These are phyloP conservation scores for Chymomyza costata DNA, from an alignment of 1,140 invertebrate species.

Conservation along the genomic window DNA sequence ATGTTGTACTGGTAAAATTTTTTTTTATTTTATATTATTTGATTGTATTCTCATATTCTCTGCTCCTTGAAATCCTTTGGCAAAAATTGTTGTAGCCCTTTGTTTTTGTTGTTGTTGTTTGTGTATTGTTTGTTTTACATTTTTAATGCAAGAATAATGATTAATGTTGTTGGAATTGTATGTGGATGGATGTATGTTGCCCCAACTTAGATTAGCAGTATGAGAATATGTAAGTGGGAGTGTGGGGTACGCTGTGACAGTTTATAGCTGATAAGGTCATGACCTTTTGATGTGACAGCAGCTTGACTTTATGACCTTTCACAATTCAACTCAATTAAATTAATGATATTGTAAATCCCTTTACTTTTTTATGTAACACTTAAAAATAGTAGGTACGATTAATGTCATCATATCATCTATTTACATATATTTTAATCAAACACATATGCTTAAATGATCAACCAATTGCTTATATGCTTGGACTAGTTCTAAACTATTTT, in stretches of 20 bases:
- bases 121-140: slow-evolving; percentile 61
- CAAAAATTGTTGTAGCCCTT: neutral
- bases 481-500: too few species aligned
- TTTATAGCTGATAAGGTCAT: slow-evolving; percentile 8
- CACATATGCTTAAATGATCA: too few species aligned
- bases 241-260: neutral
- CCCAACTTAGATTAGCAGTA: slow-evolving; percentile 23
- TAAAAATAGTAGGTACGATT: too few species aligned
- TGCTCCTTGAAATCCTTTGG: neutral
- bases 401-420: too few species aligned
- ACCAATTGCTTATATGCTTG: too few species aligned
- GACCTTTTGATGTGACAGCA: slow-evolving; percentile 14
- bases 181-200: too few species aligned
- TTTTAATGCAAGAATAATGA: slow-evolving; percentile 71
- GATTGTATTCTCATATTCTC: slow-evolving; percentile 35
- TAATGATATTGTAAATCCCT: too few species aligned
- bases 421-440: too few species aligned
- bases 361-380: too few species aligned
- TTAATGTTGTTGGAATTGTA: slow-evolving; percentile 60
- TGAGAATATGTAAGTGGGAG: neutral
- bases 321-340: too few species aligned
- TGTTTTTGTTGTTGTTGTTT: slow-evolving; percentile 20
- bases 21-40: slow-evolving; percentile 39
- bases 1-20: slow-evolving; percentile 27
- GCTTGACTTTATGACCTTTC: too few species aligned